Conservation (phyloP, 1,140 invertebrate genomes). For the Nixonia krombeini region DNA sequence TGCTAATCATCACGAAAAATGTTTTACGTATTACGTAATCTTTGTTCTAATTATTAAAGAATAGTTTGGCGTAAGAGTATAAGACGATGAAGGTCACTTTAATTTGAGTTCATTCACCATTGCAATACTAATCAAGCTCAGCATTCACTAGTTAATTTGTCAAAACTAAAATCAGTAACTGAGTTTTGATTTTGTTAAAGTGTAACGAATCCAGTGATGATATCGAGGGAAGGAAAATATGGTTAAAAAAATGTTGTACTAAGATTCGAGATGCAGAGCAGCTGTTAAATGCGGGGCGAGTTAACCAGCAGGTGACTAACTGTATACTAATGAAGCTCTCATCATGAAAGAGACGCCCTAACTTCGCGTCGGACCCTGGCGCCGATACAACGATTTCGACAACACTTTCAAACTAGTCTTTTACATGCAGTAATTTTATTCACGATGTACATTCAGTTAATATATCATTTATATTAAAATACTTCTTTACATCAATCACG, state of each 20-base stretch:
- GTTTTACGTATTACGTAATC: no score
- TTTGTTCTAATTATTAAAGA: no score
- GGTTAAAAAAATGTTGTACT: conserved; percentile 42
- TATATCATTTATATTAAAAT: no score
- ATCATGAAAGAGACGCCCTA: conserved; percentile 59
- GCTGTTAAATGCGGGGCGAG: conserved; percentile 47
- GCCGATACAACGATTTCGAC: conserved; percentile 37
- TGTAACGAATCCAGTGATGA: conserved; percentile 45
- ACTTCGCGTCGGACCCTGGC: conserved; percentile 59
- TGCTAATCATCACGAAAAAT: no score
- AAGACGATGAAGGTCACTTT: no score
- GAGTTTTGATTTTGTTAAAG: conserved; percentile 47
- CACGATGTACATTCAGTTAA: no score
- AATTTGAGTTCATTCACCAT: not conserved
- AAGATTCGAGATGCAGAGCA: conserved; percentile 31
- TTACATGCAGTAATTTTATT: no score
- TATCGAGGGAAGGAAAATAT: conserved; percentile 43
- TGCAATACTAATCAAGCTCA: not conserved
- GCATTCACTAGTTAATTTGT: not conserved
- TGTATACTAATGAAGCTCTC: conserved; percentile 60
- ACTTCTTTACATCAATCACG: no score
- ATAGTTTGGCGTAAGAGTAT: no score
- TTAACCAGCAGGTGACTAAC: conserved; percentile 55
- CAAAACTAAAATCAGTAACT: conserved; percentile 13
- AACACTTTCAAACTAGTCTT: conserved; percentile 41